Base-by-base conservation (phyloP, 2,797 vertebrate species). In the Bufotes viridis region DNA sequence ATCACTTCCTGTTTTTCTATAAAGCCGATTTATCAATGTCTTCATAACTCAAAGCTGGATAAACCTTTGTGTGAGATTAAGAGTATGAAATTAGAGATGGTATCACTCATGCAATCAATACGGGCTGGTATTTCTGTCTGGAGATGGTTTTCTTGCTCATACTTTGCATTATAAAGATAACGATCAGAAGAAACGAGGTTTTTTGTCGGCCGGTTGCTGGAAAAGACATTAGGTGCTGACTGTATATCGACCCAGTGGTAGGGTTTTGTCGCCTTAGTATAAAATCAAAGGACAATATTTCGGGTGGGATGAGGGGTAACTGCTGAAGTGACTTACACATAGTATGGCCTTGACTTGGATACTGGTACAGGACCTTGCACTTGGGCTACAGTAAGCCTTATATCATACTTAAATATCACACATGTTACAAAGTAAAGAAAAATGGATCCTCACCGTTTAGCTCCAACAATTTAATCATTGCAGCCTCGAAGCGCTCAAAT, bases 1-100 rank as follows among this genome's bases (percentile, higher is more conserved):
- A 88, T 88, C 87, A 79, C 81, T 88, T 84, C 75, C 75, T 84
- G 87, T 88, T 88, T 69, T 84, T 84, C 74, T 57, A 69, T 61
- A 78, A 51, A 79, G 58, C 29, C 22, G 53, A 88, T 88, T 88
- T 72, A 88, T 88, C 87, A 88, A 55, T 60, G 87, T 78, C 81
- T 72, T 65, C 79, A 78, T 75, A 82, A 76, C 79, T 83, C 61
- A 69, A 42, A 51, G 61, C 72, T 24, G 1, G 63, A 49, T 79
- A 65, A 88, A 61, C 65, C 29, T 78, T 78, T 29, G 34, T 24
- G 20, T 7, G 61, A 63, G 85, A 86, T 70, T 17, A 80, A 70
- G 63, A 86, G 49, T 85, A 85, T 60, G 70, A 84, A 84, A 75
- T 85, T 85, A 78, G 70, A 85, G 72, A 84, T 84, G 72, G 58